Base-by-base conservation (phyloP, 2,797 vertebrate genomes). In the Scomberomorus guttatus region DNA sequence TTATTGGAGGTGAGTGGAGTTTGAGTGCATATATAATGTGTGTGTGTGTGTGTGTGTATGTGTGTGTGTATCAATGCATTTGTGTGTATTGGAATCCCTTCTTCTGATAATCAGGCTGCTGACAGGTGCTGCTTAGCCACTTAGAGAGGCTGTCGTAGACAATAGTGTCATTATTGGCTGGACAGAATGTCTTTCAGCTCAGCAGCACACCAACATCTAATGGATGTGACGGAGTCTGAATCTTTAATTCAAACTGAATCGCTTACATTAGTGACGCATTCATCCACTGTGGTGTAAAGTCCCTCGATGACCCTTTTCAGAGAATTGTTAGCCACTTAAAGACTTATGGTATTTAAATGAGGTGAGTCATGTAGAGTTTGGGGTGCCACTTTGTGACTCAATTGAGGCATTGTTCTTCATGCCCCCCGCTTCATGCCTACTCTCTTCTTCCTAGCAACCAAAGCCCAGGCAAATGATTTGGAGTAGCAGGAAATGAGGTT, bases 321-420 rank as follows among this genome's bases (percentile, higher is more conserved):
- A 48, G 27, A 46, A 56, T 63, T 77, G 69, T 42, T 18, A 59
- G 27, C 74, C 70, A 76, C 12, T 62, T 44, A 50, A 66, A 80
- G 55, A 63, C 76, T 57, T 24, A 17, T 72, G 63, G 71, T 83
- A 76, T 93, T 94, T 88, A 88, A 89, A 85, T 82, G 58, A 89
- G 86, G 68, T 88, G 83, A 88, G 69, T 84, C 81, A 79, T 86
- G 79, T 39, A 54, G 50, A 75, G 76, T 81, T 77, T n/a, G 77
- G 77, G 80, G 63, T 29, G 12, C 83, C 62, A 22, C 68, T 74
- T 37, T 77, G 68, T 56, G 59, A 83, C 79, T 90, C 75, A 92
- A 90, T 87, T 6, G 60, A 66, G 18, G 46, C 87, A 79, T 92
- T 93, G 92, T 92, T 79, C 69, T 69, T 44, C 8, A 6, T 27